Percentiles rank a stretch among this genome's conserved stretches.
Conservation (phyloP, 1,140 invertebrate species). For the Teleogryllus occipitalis region DNA sequence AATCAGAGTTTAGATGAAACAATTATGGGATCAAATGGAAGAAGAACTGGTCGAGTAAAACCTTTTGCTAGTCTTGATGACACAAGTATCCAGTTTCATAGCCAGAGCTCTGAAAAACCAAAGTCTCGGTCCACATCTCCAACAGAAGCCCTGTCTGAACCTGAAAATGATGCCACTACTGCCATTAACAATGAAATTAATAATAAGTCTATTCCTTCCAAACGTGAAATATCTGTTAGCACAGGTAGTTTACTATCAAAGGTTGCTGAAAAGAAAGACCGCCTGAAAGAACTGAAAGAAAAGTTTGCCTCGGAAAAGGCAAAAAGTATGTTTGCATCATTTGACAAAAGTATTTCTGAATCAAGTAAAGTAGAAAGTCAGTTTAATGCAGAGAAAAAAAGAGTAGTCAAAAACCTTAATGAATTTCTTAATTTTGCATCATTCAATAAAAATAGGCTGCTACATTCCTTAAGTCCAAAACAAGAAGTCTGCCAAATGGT, state of each 20-base stretch:
- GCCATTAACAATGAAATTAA: conserved; percentile 30
- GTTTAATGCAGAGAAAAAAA: conserved; percentile 30
- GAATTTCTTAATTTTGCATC: conserved; percentile 70
- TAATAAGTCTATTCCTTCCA: conserved; percentile 21
- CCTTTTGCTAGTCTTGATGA: conserved; percentile 35
- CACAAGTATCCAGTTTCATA: conserved; percentile 24
- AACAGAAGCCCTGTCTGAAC: conserved; percentile 34
- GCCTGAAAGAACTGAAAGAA: conserved; percentile 44
- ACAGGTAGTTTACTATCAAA: conserved; percentile 9
- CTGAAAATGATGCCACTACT: conserved; percentile 31
- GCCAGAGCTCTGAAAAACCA: conserved; percentile 26
- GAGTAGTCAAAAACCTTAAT: conserved; percentile 73
- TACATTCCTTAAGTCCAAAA: conserved; percentile 32
- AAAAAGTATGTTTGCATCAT: conserved; percentile 41
- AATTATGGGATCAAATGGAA: conserved; percentile 32
- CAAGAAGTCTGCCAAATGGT: conserved; percentile 27
- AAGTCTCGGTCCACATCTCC: conserved; percentile 30
- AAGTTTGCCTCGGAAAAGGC: conserved; percentile 37
- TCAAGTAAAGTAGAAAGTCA: conserved; percentile 32
- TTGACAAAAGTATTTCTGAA: conserved; percentile 38
- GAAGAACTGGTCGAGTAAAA: conserved; percentile 21
- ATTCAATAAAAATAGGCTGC: conserved; percentile 44
- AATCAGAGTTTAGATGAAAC: conserved; percentile 62
- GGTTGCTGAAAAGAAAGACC: conserved; percentile 26
- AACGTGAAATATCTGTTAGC: conserved; percentile 21